Base-by-base conservation (phyloP, 2,797 vertebrate species). In the Hafferia zeledoni region DNA sequence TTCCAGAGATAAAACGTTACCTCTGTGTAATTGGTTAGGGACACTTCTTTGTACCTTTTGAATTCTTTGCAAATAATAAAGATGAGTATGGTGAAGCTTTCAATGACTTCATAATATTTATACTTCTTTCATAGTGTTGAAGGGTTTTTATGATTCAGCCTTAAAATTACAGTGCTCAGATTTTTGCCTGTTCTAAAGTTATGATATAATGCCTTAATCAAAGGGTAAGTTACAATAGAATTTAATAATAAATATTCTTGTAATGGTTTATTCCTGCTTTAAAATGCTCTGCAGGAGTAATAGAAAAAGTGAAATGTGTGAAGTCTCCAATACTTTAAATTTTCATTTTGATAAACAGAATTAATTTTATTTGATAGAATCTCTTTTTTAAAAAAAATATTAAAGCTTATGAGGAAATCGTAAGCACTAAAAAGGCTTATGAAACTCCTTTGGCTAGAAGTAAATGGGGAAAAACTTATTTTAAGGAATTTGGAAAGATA, bases 61-160 rank as follows among this genome's bases (percentile, higher is more conserved):
- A 77, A 25, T 60, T 91, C 56, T 67, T 67, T 56, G 56, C 83
- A 80, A 87, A 60, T 53, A 35, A 47, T 52, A 70, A 85, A 81
- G 72, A 57, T 2, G 7, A 89, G n/a, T n/a, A 43, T 65, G 57
- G 20, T 72, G 28, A 82, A 78, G 30, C 33, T 84, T 90, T 61
- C 10, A 3, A 59, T 93, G 74, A 87, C 52, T 90, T 96, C 17
- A 72, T 65, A 83, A 63, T 92, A 93, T 93, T 94, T 93, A 72
- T 87, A 72, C 50, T 43, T 83, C 77, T 70, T 92, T 78, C 50
- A 22, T 35, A 57, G 13, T 8, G 31, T 47, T 87, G 56, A 41
- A 85, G 70, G 39, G 63, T 56, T 96, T 95, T 84, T 82, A 82
- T 92, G 83, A 90, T 96, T 92, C 89, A 93, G 47, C 46, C 74